phyloP scores from a whole-genome alignment of 2,797 vertebrate genomes.

The Poecilia wingei region DNA sequence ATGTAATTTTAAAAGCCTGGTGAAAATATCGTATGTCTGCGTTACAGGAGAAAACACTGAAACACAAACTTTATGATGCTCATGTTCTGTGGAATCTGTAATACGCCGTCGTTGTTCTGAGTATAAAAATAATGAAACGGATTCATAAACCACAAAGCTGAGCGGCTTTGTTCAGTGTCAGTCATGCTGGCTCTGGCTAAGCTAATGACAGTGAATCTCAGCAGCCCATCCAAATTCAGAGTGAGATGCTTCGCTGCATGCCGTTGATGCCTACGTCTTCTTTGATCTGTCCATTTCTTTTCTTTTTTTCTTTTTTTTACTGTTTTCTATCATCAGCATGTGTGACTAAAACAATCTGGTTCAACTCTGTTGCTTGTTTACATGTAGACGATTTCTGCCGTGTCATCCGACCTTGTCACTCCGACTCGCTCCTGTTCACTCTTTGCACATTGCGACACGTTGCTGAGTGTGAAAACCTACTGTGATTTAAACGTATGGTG shows the following conservation, averaged over 20 bases:
- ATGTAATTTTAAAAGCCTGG: neutral
- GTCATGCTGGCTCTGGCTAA: neutral
- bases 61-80: neutral
- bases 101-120: neutral
- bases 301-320: constrained; percentile 21
- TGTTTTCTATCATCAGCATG: constrained; percentile 26
- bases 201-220: neutral
- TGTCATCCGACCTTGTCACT: constrained; percentile 63
- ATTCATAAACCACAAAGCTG: neutral
- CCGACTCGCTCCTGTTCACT: constrained; percentile 75
- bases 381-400: constrained; percentile 76
- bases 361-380: constrained; percentile 62
- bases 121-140: neutral
- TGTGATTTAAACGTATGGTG: constrained; percentile 25
- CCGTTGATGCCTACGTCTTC: constrained; percentile 18
- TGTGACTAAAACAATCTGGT: constrained; percentile 25
- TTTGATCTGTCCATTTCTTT: neutral
- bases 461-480: constrained; percentile 76
- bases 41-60: neutral
- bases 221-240: neutral
- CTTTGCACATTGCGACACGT: constrained; percentile 52
- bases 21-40: neutral
- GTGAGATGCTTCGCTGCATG: neutral
- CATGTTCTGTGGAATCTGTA: neutral
- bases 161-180: neutral